Conservation (phyloP, 2,113 vertebrate genomes). For the Lophura nycthemera region DNA sequence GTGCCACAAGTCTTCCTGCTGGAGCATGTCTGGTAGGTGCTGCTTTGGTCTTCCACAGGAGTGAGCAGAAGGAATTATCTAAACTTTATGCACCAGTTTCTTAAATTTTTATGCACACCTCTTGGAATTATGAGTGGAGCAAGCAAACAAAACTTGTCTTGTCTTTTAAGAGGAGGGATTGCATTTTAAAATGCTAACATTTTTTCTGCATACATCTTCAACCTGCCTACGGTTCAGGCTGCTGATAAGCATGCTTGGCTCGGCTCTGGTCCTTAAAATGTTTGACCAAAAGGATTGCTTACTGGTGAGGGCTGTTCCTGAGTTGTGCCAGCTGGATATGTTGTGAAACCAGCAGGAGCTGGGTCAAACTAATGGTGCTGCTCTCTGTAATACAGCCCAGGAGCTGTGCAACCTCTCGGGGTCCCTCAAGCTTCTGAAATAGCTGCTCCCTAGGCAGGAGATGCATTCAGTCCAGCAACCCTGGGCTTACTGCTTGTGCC, state of each 20-base stretch:
- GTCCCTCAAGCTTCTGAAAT: neutral
- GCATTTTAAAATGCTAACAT: neutral
- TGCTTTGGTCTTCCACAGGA: neutral
- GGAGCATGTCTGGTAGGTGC: neutral
- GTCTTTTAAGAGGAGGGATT: neutral
- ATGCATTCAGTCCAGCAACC: neutral
- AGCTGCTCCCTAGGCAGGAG: neutral
- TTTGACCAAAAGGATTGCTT: neutral
- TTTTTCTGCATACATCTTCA: neutral
- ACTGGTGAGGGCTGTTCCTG: neutral
- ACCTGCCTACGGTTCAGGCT: rapidly evolving
- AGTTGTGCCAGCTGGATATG: neutral
- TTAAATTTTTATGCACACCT: neutral
- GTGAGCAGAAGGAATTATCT: neutral
- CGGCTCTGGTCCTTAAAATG: neutral
- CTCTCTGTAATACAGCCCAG: neutral
- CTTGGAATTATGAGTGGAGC: neutral
- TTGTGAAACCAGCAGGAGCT: neutral
- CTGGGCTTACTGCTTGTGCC: too few species aligned
- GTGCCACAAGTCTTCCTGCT: rapidly evolving
- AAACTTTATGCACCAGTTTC: neutral
- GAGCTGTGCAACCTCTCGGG: neutral
- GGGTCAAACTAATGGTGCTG: neutral
- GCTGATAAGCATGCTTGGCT: neutral
- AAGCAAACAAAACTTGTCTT: neutral